Evolutionary conservation across 1,140 invertebrate genomes (phyloP).

Genomic region (Hermetia illucens): DNA sequence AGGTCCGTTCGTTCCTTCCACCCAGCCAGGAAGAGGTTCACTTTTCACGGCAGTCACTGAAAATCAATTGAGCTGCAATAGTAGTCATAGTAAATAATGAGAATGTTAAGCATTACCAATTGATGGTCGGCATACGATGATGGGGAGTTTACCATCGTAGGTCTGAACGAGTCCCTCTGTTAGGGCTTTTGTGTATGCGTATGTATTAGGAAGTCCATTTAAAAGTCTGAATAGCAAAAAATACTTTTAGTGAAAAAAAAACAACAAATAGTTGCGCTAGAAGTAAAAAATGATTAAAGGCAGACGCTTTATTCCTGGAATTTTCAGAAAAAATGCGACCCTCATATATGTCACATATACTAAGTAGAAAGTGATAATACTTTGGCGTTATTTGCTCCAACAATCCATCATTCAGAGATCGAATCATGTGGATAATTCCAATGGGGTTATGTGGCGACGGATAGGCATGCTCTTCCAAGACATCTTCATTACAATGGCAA

Average conservation of each 20-base stretch:
- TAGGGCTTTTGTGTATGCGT: constrained; percentile 63
- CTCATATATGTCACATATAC: neutral
- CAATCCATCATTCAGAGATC: constrained; percentile 60
- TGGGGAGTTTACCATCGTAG: constrained; percentile 43
- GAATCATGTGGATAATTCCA: constrained; percentile 54
- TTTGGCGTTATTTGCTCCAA: constrained; percentile 59
- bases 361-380: constrained; percentile 20
- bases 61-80: constrained; percentile 29
- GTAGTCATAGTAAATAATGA: neutral
- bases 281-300: too few species aligned
- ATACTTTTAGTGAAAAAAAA: too few species aligned
- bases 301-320: too few species aligned
- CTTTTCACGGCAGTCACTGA: constrained; percentile 51
- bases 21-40: constrained; percentile 71
- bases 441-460: constrained; percentile 54
- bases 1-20: constrained; percentile 88
- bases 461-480: constrained; percentile 54
- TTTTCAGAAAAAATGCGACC: neutral
- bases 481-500: constrained; percentile 55
- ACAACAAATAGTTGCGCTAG: too few species aligned
- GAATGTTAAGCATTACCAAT: constrained; percentile 41
- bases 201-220: constrained; percentile 59
- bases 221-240: constrained; percentile 42
- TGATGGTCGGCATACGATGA: constrained; percentile 56
- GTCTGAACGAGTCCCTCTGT: constrained; percentile 54